Evolutionary conservation across 2,888 invertebrate genomes (phyloP), one percentile per base, ranked within the genome.

Genomic region (Acronicta psi): DNA sequence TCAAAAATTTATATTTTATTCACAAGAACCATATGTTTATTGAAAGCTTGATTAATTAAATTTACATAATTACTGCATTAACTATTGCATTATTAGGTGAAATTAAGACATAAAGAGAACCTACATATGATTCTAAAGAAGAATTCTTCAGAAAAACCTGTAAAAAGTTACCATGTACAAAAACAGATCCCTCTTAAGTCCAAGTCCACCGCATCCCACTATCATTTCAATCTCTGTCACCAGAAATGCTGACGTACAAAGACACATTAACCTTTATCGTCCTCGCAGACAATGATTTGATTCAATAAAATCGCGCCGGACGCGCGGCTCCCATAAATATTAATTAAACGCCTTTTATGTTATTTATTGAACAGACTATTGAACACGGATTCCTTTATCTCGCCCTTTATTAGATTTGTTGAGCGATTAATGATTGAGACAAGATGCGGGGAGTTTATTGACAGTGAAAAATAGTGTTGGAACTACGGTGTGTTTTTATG

Each of bases 301-400:
- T 82, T 84, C 85, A 85, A 85, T 85, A 82, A 78, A 72, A 59
- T 53, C 71, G 58, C 65, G 44, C 79, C 77, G 74, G 82, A 79
- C 82, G 62, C 44, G 65, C 67, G 60, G 50, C 61, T 52, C 64
- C 72, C 83, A 86, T 86, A 85, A 86, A 86, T 86, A 86, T 85
- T 84, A 85, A 86, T 86, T 82, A 83, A 81, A 77, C 62, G 74
- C 62, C 79, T 80, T 74, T 81, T 75, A 79, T 81, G 82, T 80
- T 82, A 77, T 82, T 82, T 83, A 79, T 76, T 72, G 76, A 68
- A 52, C 50, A 46, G 57, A 52, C 69, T 51, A 62, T 59, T 60
- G 59, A 56, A 49, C 61, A 44, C 14, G n/a, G 74, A 63, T 67
- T 73, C 68, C 66, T 75, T 69, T 66, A 58, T 63, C 60, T 70